phyloP scores from a whole-genome alignment of 2,797 vertebrate genomes.

The Myotis findleyi region DNA sequence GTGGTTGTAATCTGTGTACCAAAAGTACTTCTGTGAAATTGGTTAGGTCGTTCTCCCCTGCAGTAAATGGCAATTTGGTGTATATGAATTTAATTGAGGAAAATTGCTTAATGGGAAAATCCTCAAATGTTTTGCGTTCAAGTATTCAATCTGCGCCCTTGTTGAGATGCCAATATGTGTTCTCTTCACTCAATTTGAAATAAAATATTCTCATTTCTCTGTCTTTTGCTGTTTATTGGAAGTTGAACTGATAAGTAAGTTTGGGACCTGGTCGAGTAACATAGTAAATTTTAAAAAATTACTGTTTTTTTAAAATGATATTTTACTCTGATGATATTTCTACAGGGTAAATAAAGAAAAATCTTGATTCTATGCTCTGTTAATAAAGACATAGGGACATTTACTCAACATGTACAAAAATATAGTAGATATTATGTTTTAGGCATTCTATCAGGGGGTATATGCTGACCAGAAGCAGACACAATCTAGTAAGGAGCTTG shows the following conservation, averaged over 20 bases:
- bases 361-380: not conserved
- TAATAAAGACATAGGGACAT: not conserved
- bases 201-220: not conserved
- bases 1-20: not conserved
- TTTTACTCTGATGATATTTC: not conserved
- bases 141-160: not conserved
- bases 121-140: conserved; percentile 40
- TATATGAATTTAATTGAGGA: conserved; percentile 51
- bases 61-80: conserved; percentile 58
- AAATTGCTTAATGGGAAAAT: conserved; percentile 45
- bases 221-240: not conserved
- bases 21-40: conserved; percentile 42
- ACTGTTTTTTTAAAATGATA: not conserved
- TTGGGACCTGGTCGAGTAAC: not conserved
- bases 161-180: not conserved
- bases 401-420: not conserved
- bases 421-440: not conserved
- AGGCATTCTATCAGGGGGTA: accelerated
- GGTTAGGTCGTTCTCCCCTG: not conserved
- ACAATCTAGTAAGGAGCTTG: not conserved
- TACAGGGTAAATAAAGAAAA: not conserved
- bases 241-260: conserved; percentile 11
- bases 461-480: not conserved
- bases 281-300: not conserved
- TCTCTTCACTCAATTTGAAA: not conserved